These are phyloP conservation scores for Antheraea assamensis DNA, from an alignment of 2,888 invertebrate genomes.

Conservation along the genomic window DNA sequence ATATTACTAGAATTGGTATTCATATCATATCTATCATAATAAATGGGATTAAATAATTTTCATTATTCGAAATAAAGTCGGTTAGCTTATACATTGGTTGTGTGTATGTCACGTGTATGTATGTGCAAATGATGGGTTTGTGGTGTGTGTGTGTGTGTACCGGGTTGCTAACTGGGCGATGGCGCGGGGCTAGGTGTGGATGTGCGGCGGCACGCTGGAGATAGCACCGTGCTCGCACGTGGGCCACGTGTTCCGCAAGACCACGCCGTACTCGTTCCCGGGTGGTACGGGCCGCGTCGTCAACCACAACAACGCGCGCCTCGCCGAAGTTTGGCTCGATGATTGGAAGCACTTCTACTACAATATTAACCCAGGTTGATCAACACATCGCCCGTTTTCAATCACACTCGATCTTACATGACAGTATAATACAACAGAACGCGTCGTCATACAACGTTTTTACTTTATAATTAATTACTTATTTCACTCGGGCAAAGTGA, in stretches of 20 bases:
- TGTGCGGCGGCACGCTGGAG: constrained; percentile 97
- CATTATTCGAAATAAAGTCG: neutral
- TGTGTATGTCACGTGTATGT: neutral
- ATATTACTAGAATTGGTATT: neutral
- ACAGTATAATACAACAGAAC: neutral
- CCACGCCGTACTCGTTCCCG: constrained; percentile 99
- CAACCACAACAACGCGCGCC: constrained; percentile 99
- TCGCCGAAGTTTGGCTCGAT: constrained; percentile 99
- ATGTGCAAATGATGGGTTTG: constrained; percentile 12
- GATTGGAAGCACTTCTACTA: constrained; percentile 99
- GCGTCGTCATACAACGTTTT: too few species aligned
- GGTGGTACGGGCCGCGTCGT: constrained; percentile 98
- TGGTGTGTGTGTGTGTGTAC: neutral
- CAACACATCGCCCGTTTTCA: constrained; percentile 1
- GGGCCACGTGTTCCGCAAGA: constrained; percentile 98
- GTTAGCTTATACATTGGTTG: too few species aligned
- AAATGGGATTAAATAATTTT: neutral
- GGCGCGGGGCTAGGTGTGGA: constrained; percentile 90
- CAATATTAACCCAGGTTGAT: constrained; percentile 97
- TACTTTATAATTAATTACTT: too few species aligned
- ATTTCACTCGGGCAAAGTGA: too few species aligned
- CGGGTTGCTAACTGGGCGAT: constrained; percentile 27
- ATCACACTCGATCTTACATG: constrained; percentile 9
- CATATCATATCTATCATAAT: neutral
- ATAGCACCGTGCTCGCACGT: constrained; percentile 97